Evolutionary conservation across 2,113 vertebrate genomes (phyloP).

Genomic region (Todiramphus saurophagus): DNA sequence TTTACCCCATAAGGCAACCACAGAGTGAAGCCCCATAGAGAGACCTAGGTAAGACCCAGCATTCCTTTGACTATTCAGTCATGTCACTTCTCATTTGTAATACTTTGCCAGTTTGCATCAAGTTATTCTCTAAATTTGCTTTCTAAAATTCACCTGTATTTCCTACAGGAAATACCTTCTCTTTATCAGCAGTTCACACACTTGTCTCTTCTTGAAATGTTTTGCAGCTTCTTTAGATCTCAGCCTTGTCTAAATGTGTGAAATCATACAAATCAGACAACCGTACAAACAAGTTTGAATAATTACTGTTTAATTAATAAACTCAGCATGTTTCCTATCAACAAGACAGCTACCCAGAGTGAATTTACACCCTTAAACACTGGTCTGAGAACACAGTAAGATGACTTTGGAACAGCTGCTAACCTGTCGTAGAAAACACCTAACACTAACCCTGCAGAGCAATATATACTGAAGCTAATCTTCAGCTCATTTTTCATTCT

Average conservation of each 20-base stretch:
- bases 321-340: background rate
- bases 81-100: background rate
- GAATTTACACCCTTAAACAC: background rate
- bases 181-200: background rate
- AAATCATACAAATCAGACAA: conserved; percentile 12
- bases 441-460: background rate
- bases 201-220: background rate
- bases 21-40: background rate
- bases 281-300: background rate
- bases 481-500: background rate
- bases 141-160: background rate
- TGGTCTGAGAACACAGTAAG: background rate
- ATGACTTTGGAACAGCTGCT: background rate
- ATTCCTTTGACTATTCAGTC: background rate
- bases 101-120: background rate
- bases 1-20: accelerated
- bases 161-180: background rate
- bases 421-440: background rate
- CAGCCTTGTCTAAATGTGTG: background rate
- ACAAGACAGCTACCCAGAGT: background rate
- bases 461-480: background rate
- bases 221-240: background rate
- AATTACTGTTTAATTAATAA: conserved; percentile 23
- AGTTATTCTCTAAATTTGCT: background rate
- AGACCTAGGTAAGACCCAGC: background rate